phyloP scores from a whole-genome alignment of 1,140 invertebrate genomes.

The Achroia grisella region DNA sequence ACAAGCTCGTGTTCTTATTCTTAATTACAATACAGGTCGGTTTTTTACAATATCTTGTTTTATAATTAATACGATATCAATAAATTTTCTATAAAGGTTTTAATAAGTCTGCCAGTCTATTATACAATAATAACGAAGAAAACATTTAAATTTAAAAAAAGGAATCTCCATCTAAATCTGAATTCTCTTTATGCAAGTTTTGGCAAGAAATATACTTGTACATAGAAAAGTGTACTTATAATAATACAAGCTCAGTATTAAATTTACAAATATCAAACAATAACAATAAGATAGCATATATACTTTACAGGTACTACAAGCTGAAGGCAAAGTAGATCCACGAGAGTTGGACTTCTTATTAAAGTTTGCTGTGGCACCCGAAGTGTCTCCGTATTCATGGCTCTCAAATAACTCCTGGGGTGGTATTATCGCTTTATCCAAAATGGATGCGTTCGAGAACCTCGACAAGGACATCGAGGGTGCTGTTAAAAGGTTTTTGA shows the following conservation, averaged over 20 bases:
- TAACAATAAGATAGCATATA: background rate
- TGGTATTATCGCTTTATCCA: slow-evolving; percentile 86
- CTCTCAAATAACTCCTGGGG: slow-evolving; percentile 90
- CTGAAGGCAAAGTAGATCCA: slow-evolving; percentile 80
- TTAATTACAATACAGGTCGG: slow-evolving; percentile 89
- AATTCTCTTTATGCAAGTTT: too few species aligned
- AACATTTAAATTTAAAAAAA: too few species aligned
- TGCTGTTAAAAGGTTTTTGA: slow-evolving; percentile 80
- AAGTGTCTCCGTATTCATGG: slow-evolving; percentile 88
- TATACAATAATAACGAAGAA: too few species aligned
- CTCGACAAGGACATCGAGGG: slow-evolving; percentile 95
- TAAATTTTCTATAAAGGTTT: too few species aligned
- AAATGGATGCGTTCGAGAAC: slow-evolving; percentile 87
- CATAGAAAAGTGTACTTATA: too few species aligned
- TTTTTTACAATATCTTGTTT: background rate
- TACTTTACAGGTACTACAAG: slow-evolving; percentile 76
- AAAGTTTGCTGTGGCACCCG: slow-evolving; percentile 80
- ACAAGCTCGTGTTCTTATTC: slow-evolving; percentile 93
- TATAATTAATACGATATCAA: too few species aligned
- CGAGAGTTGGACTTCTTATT: slow-evolving; percentile 92
- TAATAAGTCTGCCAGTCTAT: too few species aligned
- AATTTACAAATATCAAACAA: too few species aligned
- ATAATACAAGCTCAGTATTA: too few species aligned
- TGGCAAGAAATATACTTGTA: too few species aligned
- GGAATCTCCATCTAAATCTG: too few species aligned